Base-by-base conservation (phyloP, 2,888 invertebrate species). In the Drosophila leonis region DNA sequence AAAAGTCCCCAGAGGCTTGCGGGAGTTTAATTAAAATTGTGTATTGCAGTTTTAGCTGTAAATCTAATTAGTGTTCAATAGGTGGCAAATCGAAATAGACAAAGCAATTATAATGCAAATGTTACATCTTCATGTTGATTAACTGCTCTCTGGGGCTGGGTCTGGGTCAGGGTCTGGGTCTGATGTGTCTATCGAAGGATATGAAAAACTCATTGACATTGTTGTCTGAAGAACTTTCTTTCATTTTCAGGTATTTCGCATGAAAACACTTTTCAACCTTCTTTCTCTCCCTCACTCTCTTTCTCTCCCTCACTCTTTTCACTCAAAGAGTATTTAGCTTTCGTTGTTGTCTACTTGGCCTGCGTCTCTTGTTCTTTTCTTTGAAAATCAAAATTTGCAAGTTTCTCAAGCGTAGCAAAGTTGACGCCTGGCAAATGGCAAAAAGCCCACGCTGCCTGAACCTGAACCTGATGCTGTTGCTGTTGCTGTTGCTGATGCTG, bases 11-110 rank as follows among this genome's bases (percentile, higher is more conserved):
- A 46, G 46, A 46, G 63, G 54, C 57, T 61, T 77, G 77, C 42
- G 80, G 80, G 57, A 61, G 44, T 55, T 77, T 77, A 75, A 77
- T 77, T 77, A 75, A 79, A 66, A 79, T 75, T 37, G 4, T 42
- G 15, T 29, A 33, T 35, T 63, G 57, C 52, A 73, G 49, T 60
- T 65, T 49, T 33, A 52, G 31, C 24, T 56, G 35, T 29, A 51
- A 44, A 61, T 55, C 72, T 77, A 77, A 75, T 75, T 75, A 77
- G 66, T 54, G 29, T 27, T 54, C 41, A n/a, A 54, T 41, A 33
- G 41, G 8, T 54, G 64, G 20, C 52, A 39, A 57, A 57, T 29
- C 64, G 46, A 39, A 29, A 29, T 20, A n/a, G 20, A 70, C 55
- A 41, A 20, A 33, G 12, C 39, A 39, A 54, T 39, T 54, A 54